Evolutionary conservation across 2,113 vertebrate species (phyloP).

Genomic region (Boleophthalmus pectinirostris): DNA sequence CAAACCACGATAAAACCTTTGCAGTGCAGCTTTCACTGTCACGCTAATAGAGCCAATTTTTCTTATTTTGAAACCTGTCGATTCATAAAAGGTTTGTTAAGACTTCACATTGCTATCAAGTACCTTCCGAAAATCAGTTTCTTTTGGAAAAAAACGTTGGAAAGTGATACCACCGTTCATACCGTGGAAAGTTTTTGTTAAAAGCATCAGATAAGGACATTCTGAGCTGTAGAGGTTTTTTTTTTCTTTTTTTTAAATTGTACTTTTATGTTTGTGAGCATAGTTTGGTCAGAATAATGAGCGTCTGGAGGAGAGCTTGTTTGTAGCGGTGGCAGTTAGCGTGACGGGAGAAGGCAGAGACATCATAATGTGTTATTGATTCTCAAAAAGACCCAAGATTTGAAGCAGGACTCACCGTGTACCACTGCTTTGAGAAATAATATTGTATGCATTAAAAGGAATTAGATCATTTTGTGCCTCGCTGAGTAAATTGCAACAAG

Average conservation of each 20-base stretch:
- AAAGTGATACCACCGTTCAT: conserved; percentile 53
- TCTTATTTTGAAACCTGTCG: background rate
- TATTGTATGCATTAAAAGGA: background rate
- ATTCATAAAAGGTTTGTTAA: conserved; percentile 67
- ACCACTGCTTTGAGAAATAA: background rate
- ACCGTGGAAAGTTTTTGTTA: conserved; percentile 62
- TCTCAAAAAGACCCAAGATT: conserved; percentile 14
- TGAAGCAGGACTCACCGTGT: conserved; percentile 6
- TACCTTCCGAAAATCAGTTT: conserved; percentile 33
- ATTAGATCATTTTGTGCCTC: background rate
- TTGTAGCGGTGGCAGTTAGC: conserved; percentile 5
- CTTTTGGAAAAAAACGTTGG: conserved; percentile 16
- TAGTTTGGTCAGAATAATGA: conserved; percentile 42
- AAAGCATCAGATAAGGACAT: conserved; percentile 46
- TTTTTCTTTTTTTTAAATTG: conserved; percentile 31
- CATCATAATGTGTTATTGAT: conserved; percentile 25
- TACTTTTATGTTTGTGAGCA: conserved; percentile 23
- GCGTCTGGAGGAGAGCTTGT: conserved; percentile 24
- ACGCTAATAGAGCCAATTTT: background rate
- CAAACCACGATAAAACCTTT: too few relatives aligned
- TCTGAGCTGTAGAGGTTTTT: conserved; percentile 34
- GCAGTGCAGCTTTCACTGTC: too few relatives aligned
- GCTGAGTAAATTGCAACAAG: background rate
- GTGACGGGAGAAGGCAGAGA: background rate
- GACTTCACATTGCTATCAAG: conserved; percentile 53